Evolutionary conservation across 2,113 vertebrate species (phyloP).

Genomic region (Philantomba maxwellii): DNA sequence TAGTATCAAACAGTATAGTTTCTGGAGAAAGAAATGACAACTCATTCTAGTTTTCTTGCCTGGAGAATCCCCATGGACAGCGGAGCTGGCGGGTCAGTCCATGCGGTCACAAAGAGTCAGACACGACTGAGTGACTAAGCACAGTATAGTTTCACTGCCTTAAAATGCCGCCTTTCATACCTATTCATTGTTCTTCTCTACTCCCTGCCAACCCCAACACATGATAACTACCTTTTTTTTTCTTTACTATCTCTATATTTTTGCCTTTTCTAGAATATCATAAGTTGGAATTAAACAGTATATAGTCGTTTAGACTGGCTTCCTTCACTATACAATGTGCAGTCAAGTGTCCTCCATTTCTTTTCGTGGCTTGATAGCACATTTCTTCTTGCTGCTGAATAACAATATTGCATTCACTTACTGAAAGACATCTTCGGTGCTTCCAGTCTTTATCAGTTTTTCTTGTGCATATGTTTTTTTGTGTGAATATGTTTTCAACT

Average conservation of each 20-base stretch:
- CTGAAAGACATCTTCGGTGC: background rate
- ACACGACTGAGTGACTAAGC: background rate
- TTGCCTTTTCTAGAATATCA: background rate
- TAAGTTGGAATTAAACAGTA: background rate
- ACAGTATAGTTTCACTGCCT: background rate
- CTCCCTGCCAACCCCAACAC: too few relatives aligned
- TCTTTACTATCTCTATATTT: background rate
- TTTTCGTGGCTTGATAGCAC: background rate
- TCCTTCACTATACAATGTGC: background rate
- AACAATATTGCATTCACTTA: background rate
- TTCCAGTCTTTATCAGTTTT: background rate
- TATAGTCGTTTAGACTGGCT: background rate
- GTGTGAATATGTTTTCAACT: background rate
- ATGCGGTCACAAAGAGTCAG: background rate
- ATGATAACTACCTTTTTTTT: background rate
- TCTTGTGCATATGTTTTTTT: background rate
- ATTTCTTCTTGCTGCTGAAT: background rate
- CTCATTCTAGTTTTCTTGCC: background rate
- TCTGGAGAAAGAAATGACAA: background rate
- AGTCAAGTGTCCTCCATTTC: background rate
- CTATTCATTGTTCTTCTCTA: background rate
- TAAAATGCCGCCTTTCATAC: background rate
- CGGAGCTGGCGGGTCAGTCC: accelerated
- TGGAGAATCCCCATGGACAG: background rate
- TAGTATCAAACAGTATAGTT: background rate